Evolutionary conservation across 2,888 invertebrate species (phyloP).

Genomic region (Torymus texanus): DNA sequence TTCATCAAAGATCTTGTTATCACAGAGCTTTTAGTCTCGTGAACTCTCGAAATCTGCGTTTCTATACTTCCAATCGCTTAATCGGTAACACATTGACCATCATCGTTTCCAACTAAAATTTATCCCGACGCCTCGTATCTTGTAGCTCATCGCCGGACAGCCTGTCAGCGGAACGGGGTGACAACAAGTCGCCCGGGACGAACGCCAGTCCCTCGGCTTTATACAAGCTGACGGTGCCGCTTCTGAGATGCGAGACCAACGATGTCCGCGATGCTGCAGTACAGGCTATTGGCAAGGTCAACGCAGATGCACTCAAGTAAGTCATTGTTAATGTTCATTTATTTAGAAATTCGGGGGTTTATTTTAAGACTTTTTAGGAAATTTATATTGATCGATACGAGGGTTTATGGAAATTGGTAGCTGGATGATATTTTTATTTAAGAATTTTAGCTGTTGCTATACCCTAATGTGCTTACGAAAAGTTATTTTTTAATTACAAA

Average conservation of each 20-base stretch:
- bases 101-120: no score
- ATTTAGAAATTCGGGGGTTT: no score
- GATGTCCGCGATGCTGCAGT: conserved; percentile 97
- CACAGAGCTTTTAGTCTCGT: no score
- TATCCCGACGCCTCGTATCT: conserved; percentile 54
- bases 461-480: no score
- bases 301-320: conserved; percentile 95
- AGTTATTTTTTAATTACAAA: no score
- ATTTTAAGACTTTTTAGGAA: no score
- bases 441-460: no score
- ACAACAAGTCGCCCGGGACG: conserved; percentile 83
- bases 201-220: conserved; percentile 89
- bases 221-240: conserved; percentile 94
- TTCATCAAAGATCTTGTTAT: no score
- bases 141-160: conserved; percentile 93
- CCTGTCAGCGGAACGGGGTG: conserved; percentile 86
- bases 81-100: not conserved
- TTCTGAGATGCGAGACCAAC: conserved; percentile 92
- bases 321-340: conserved; percentile 58
- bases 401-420: no score
- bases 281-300: conserved; percentile 95
- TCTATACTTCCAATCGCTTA: not conserved
- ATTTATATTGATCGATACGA: no score
- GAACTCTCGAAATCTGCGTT: no score
- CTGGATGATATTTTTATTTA: no score